phyloP scores from a whole-genome alignment of 2,888 invertebrate genomes.

The Agrilus mali region DNA sequence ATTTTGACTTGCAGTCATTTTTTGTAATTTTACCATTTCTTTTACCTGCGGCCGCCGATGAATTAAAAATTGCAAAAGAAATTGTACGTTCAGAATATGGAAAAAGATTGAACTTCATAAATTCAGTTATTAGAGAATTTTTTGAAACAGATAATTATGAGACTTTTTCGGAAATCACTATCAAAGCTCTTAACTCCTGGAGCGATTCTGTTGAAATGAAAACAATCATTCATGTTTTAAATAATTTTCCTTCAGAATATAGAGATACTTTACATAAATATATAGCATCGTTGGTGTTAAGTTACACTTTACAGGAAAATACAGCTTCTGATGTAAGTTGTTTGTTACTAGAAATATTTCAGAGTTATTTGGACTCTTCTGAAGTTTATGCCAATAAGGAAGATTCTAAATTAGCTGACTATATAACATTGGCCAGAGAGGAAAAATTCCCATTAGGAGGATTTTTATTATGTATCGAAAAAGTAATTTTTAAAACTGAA shows the following conservation, averaged over 20 bases:
- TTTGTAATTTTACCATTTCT: constrained; percentile 48
- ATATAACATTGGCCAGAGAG: constrained; percentile 30
- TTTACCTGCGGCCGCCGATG: constrained; percentile 39
- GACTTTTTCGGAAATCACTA: constrained; percentile 15
- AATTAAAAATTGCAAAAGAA: constrained; percentile 32
- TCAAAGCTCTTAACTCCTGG: constrained; percentile 13
- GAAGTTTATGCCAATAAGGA: constrained; percentile 29
- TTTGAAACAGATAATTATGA: constrained; percentile 4
- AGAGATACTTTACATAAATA: constrained; percentile 20
- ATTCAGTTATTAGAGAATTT: constrained; percentile 7
- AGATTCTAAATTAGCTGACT: constrained; percentile 26
- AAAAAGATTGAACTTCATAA: constrained; percentile 23
- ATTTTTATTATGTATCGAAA: constrained; percentile 40
- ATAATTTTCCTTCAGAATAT: constrained; percentile 12
- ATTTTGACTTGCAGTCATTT: constrained; percentile 44
- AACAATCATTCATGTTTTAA: constrained; percentile 14
- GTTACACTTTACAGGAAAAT: constrained; percentile 32
- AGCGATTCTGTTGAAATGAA: constrained; percentile 9
- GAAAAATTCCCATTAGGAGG: constrained; percentile 43
- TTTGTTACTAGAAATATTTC: constrained; percentile 33
- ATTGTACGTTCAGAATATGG: constrained; percentile 34
- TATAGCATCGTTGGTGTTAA: constrained; percentile 33
- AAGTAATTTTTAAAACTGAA: constrained; percentile 38
- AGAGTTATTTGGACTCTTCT: constrained; percentile 33
- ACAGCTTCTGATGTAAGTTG: constrained; percentile 30